These are phyloP conservation scores for Apteryx owenii DNA, from an alignment of 2,113 vertebrate genomes.

Conservation along the genomic window DNA sequence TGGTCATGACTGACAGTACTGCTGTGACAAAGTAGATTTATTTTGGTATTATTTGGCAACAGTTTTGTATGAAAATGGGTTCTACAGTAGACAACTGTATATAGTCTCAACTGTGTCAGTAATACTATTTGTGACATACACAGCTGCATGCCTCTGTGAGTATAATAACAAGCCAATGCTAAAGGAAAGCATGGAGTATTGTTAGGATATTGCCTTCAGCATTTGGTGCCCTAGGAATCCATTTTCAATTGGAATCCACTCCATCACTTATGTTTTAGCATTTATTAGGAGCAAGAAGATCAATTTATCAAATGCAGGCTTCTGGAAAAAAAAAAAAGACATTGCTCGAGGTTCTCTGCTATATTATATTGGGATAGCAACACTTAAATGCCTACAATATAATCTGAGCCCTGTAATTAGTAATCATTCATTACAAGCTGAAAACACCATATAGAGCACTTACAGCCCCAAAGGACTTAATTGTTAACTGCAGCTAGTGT, in stretches of 20 bases:
- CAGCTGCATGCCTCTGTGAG: not conserved
- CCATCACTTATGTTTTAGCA: not conserved
- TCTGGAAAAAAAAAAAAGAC: not conserved
- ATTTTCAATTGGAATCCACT: constrained; percentile 19
- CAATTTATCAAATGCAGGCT: constrained; percentile 32
- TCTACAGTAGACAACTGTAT: not conserved
- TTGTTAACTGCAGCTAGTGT: constrained; percentile 29
- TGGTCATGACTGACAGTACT: not conserved
- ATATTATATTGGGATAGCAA: not conserved
- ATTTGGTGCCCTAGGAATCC: not conserved
- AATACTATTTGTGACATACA: not conserved
- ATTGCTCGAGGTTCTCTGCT: not conserved
- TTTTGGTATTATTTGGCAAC: not conserved
- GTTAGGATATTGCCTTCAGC: not conserved
- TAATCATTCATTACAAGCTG: constrained; percentile 35
- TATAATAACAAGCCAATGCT: not conserved
- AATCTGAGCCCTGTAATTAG: constrained; percentile 39
- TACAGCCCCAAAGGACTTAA: constrained; percentile 12
- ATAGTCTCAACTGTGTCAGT: not conserved
- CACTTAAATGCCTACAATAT: constrained; percentile 15
- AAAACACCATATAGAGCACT: constrained; percentile 1
- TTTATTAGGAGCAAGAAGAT: constrained; percentile 33
- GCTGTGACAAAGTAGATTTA: not conserved
- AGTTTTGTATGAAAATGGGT: not conserved
- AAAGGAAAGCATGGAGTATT: not conserved